phyloP scores from a whole-genome alignment of 2,113 vertebrate genomes.

The Rhinopomastus cyanomelas region DNA sequence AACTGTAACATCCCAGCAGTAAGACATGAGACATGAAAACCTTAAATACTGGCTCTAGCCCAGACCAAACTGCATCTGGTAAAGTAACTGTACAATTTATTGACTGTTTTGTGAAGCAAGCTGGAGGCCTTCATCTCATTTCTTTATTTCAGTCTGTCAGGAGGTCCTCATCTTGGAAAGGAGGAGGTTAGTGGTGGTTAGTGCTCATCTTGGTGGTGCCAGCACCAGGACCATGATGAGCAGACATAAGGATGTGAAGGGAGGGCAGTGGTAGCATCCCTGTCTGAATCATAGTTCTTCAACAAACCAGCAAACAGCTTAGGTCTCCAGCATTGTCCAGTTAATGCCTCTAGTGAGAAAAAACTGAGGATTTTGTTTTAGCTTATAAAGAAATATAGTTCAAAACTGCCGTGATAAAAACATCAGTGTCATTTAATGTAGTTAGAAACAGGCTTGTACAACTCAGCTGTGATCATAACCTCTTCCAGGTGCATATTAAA shows the following conservation, averaged over 20 bases:
- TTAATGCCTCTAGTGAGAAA: not conserved
- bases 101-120: not conserved
- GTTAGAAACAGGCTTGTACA: not conserved
- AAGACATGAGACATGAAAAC: not conserved
- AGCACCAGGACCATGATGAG: not conserved
- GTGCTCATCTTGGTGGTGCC: not conserved
- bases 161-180: not conserved
- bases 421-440: not conserved
- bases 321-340: not conserved
- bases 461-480: not conserved
- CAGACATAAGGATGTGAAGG: not conserved
- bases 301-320: not conserved
- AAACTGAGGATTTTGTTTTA: not conserved
- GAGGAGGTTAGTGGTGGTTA: no score
- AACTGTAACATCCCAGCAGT: not conserved
- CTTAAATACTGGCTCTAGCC: not conserved
- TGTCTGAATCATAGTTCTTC: not conserved
- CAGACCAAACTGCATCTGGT: not conserved
- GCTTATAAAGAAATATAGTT: not conserved
- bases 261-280: not conserved
- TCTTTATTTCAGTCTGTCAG: not conserved
- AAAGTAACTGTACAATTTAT: not conserved
- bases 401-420: slow-evolving; percentile 6
- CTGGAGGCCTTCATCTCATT: not conserved
- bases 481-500: not conserved